A percentile compares a stretch with the other conserved stretches of the same genome.
phyloP scores from a whole-genome alignment of 2,888 invertebrate species.

The Sipha maydis region DNA sequence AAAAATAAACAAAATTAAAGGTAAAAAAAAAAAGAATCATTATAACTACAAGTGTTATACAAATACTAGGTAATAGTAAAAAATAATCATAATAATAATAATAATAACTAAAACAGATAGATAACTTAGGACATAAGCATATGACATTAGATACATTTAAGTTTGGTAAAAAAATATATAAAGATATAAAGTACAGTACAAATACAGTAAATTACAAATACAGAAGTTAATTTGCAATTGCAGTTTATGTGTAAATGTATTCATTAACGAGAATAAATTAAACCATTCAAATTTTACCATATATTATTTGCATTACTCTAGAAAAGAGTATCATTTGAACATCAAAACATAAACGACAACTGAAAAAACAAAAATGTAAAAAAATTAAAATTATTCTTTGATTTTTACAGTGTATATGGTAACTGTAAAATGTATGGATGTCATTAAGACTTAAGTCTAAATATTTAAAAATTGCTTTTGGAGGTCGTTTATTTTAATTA shows the following conservation, averaged over 20 bases:
- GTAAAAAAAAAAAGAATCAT: constrained; percentile 17
- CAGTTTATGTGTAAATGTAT: neutral
- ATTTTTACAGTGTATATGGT: neutral
- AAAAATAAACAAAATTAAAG: constrained; percentile 28
- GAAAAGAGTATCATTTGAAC: neutral
- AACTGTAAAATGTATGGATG: neutral
- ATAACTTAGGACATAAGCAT: constrained; percentile 30
- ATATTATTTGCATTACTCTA: neutral
- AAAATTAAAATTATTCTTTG: no score
- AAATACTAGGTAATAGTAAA: constrained; percentile 51
- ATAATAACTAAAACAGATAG: constrained; percentile 35
- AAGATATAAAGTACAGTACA: constrained; percentile 37
- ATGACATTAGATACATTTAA: constrained; percentile 22
- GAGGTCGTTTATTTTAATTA: neutral
- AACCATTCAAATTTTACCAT: neutral
- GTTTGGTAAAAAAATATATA: constrained; percentile 9
- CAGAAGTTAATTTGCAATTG: constrained; percentile 16
- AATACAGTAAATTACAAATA: no score
- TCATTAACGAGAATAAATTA: neutral
- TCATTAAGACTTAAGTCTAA: neutral
- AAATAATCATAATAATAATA: constrained; percentile 34
- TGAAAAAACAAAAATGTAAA: constrained; percentile 21
- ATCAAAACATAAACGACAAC: constrained; percentile 13
- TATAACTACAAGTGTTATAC: constrained; percentile 31
- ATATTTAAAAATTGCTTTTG: neutral